A percentile compares a stretch with the other conserved stretches of the same genome.
phyloP scores from a whole-genome alignment of 1,140 invertebrate species.

The Sipha flava region DNA sequence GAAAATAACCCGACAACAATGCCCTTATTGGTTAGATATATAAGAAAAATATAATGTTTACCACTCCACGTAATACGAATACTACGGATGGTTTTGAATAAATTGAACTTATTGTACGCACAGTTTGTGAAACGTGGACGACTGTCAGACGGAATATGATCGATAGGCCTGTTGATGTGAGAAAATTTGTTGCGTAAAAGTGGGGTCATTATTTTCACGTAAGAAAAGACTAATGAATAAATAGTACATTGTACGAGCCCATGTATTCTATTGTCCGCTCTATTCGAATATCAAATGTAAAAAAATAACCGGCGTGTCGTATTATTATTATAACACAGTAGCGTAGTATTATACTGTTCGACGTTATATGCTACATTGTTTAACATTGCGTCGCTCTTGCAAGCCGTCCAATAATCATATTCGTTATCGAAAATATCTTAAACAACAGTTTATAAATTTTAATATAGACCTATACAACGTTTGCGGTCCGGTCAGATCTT shows the following conservation, averaged over 20 bases:
- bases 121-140: not conserved
- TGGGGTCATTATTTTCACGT: not conserved
- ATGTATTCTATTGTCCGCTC: too few relatives aligned
- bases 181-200: not conserved
- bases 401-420: not conserved
- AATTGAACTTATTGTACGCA: not conserved
- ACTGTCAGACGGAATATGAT: slow-evolving; percentile 7
- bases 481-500: not conserved
- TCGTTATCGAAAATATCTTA: not conserved
- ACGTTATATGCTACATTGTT: too few relatives aligned
- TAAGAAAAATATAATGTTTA: not conserved
- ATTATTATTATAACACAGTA: too few relatives aligned
- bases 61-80: not conserved
- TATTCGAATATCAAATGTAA: too few relatives aligned
- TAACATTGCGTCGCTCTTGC: too few relatives aligned
- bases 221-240: not conserved
- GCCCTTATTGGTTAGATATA: not conserved
- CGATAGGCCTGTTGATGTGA: slow-evolving; percentile 17
- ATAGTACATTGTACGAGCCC: too few relatives aligned
- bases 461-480: not conserved
- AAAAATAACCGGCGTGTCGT: too few relatives aligned
- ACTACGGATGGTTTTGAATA: not conserved
- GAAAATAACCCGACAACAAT: not conserved
- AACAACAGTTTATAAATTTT: not conserved
- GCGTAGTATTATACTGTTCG: too few relatives aligned